phyloP scores from a whole-genome alignment of 2,888 invertebrate genomes.

The Autographa gamma region DNA sequence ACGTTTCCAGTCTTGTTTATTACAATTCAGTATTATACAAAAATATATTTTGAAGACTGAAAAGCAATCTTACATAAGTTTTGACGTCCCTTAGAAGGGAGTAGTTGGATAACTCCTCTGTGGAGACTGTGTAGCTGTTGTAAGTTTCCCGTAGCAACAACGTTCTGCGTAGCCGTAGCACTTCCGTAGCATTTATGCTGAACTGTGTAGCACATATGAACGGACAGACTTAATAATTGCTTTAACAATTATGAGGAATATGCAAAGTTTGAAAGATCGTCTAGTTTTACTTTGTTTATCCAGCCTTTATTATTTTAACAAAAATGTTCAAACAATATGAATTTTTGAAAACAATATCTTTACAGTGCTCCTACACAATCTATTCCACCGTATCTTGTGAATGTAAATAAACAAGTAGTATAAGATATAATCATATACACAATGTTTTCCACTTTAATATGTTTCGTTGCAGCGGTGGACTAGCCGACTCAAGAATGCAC shows the following conservation, averaged over 20 bases:
- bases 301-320: background rate
- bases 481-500: conserved; percentile 58
- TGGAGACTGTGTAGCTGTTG: background rate
- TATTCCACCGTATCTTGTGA: background rate
- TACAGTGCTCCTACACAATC: background rate
- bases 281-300: background rate
- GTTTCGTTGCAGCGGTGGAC: conserved; percentile 35
- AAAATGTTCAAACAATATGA: background rate
- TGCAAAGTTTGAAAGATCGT: background rate
- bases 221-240: background rate
- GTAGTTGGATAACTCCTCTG: background rate
- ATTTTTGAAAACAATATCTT: background rate
- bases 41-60: background rate
- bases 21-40: background rate
- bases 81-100: background rate
- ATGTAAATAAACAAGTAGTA: conserved; percentile 28
- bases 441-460: conserved; percentile 56
- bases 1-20: background rate
- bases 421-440: conserved; percentile 45
- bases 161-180: background rate
- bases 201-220: background rate
- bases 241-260: background rate
- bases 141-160: background rate
- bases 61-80: background rate
- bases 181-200: background rate